Percentiles rank a stretch among this genome's conserved stretches.
Conservation (phyloP, 2,888 invertebrate genomes). For the Drosophila rubida region DNA sequence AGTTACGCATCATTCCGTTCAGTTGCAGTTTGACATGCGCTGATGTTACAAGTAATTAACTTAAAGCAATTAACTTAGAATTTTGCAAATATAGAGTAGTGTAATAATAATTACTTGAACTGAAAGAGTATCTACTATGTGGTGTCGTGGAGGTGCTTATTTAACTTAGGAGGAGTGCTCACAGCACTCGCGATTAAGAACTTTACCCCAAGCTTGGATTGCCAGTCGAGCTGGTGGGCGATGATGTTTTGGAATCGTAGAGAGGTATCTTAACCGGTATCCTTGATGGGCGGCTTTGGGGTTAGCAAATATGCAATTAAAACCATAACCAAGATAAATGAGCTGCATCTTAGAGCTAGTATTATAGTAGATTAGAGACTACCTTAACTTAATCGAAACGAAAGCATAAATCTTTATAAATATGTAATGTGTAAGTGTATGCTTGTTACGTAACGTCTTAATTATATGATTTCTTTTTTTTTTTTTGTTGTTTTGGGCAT, state of each 20-base stretch:
- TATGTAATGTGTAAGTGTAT: constrained; percentile 62
- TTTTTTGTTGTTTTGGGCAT: constrained; percentile 49
- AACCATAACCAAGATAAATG: constrained; percentile 43
- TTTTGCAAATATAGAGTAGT: constrained; percentile 18
- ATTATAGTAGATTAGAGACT: neutral
- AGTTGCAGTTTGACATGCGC: constrained; percentile 39
- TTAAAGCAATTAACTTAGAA: constrained; percentile 6
- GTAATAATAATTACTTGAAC: constrained; percentile 65
- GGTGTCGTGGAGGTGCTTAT: constrained; percentile 23
- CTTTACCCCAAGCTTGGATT: constrained; percentile 84
- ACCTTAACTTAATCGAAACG: constrained; percentile 32
- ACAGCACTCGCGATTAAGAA: constrained; percentile 20
- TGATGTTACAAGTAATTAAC: constrained; percentile 5
- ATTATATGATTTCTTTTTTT: constrained; percentile 1
- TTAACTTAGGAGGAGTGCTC: neutral
- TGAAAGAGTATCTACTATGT: constrained; percentile 36
- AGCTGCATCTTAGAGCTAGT: constrained; percentile 17
- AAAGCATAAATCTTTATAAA: constrained; percentile 32
- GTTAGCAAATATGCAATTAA: constrained; percentile 43
- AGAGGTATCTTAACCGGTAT: constrained; percentile 84
- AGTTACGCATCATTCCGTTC: constrained; percentile 15
- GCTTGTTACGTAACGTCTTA: constrained; percentile 8
- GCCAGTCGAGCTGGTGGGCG: constrained; percentile 84
- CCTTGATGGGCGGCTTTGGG: constrained; percentile 83
- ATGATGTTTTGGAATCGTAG: constrained; percentile 83